Base-by-base conservation (phyloP, 2,113 vertebrate genomes). In the Eidolon helvum region DNA sequence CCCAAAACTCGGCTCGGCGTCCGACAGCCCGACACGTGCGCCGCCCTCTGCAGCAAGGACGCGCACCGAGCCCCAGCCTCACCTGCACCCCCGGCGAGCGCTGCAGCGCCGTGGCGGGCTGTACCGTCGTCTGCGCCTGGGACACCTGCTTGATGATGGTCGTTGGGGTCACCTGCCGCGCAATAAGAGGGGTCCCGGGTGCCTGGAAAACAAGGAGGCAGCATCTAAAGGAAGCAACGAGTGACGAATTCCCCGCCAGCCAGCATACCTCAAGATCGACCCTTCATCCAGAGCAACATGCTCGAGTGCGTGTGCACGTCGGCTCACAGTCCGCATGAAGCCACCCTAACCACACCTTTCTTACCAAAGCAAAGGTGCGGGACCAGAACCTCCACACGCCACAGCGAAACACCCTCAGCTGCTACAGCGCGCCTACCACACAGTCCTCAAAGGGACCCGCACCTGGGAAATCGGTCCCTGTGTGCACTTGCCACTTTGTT, bases 141-240 rank as follows among this genome's bases (percentile, higher is more conserved):
- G 99, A 99, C 97, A 99, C 98, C 97, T 99, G 99, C 97, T 99
- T 99, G 94, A 99, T 99, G 92, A 99, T 99, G 82, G 99, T 99
- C 78, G 99, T 99, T 78, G 99, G 99, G 91, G 99, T 99, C 96
- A 99, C 99, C 82, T 99, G 99, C 59, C 99, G 99, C 78, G 99
- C 98, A 95, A 99, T 98, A 74, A 99, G 98, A 19, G 99, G 98
- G 0, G 99, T 98, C 95, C 99, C 99, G 43, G 99, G 99, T 92
- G 99, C 99, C 99, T 99, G 97, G 5, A 87, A 97, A 82, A 84
- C 65, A 85, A 77, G 3, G 5, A 59, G 65, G 53, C 59, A 10
- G 59, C 57, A 28, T 65, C 53, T 78, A 33, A 90, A 63, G 57
- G 26, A 38, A 86, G 48, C 35, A 4, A 28, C 30, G 33, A 11